Conservation (phyloP, 35 echinoderm and acorn worm species). For the Heliocidaris tuberculata region DNA sequence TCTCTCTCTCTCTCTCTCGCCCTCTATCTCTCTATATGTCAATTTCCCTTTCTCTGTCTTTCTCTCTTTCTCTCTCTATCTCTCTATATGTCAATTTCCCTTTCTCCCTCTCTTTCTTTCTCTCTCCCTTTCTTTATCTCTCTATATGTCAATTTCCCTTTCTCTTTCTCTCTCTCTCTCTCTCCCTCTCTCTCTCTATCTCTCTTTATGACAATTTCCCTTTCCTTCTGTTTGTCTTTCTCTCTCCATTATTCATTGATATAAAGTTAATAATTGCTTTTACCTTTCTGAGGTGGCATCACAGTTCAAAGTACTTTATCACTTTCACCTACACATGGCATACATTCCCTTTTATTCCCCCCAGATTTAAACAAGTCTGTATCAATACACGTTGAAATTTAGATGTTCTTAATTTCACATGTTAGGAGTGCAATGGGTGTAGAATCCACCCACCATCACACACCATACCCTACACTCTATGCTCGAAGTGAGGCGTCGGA, state of each 20-base stretch:
- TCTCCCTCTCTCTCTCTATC: no score
- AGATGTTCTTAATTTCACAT: background rate
- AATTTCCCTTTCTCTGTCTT: background rate
- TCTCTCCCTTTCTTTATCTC: no score
- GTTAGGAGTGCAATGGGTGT: background rate
- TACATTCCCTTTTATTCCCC: background rate
- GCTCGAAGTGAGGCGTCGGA: background rate
- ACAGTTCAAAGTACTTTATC: slow-evolving; percentile 1
- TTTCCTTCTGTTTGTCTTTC: background rate
- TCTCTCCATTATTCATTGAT: background rate
- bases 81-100: background rate
- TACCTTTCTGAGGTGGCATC: background rate
- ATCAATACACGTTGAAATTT: background rate
- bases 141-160: no score
- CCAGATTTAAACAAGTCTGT: slow-evolving; percentile 3
- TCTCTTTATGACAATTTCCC: background rate
- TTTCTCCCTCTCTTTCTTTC: background rate
- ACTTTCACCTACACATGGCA: background rate
- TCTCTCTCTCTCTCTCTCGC: no score
- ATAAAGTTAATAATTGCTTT: background rate
- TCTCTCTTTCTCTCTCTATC: background rate
- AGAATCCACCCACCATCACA: background rate
- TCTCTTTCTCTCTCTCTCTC: no score
- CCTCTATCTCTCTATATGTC: background rate
- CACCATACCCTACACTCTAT: background rate